Base-by-base conservation (phyloP, 2,797 vertebrate genomes). In the Rhinatrema bivittatum region DNA sequence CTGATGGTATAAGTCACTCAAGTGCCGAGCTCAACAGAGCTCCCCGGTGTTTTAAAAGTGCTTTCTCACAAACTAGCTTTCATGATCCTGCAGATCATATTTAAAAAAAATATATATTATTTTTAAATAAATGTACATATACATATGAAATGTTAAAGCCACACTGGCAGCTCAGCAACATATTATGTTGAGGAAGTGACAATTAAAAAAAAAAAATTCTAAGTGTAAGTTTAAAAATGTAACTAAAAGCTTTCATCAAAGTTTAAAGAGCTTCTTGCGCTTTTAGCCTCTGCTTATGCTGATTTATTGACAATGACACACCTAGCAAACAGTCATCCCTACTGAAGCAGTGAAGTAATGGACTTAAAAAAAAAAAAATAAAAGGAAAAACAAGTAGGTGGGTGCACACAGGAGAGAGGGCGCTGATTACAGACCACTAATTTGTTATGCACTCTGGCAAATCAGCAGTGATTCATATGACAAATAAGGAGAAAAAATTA, bases 371-470 rank as follows among this genome's bases (percentile, higher is more conserved):
- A 70, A 71, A 60, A 68, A 70, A 60, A 69, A n/a, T n/a, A n/a
- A n/a, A 47, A 54, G 55, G 71, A 54, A 62, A 62, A 56, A 61
- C 68, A 78, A 65, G 74, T 79, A 71, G 68, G 74, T 76, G 65
- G n/a, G 72, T 58, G 65, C 72, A 65, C 68, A 64, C 60, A 76
- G 69, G 73, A 82, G 78, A 86, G 82, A 76, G 85, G 74, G 81
- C 84, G 65, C 82, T 91, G 90, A 94, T 93, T 93, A 93, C 86
- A 90, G 88, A 81, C 87, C 88, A 87, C 87, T 93, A 90, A 90
- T 93, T 94, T 93, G 91, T 90, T 91, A 91, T 90, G 90, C 88
- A 87, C 90, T 78, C 81, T 56, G 76, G 90, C 84, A 93, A 95
- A 95, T 93, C 91, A 92, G 88, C 74, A 64, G 82, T 86, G 86